Evolutionary conservation across 2,113 vertebrate genomes (phyloP), one percentile per base, ranked within the genome.

Genomic region (Balaeniceps rex): DNA sequence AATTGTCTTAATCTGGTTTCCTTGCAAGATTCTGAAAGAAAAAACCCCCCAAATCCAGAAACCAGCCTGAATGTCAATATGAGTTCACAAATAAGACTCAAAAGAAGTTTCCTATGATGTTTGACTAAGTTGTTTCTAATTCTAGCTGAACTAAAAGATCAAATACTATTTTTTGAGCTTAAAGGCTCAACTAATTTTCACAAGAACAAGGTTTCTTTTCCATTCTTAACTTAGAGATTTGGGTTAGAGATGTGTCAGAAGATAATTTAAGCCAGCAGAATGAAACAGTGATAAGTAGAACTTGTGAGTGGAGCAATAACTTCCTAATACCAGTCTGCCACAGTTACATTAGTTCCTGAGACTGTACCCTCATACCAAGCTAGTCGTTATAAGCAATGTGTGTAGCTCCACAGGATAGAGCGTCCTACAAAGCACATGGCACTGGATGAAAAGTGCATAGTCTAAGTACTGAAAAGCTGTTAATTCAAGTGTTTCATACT

Each of bases 1-100:
- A 92, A 99, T 81, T 81, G 98, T 98, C 63, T 98, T 99, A 94
- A 99, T 98, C 88, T 98, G 98, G 95, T 98, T 99, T 97, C 98
- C 98, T 97, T 99, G 98, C 83, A 99, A 97, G 91, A 98, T 97
- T 96, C 98, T 99, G 97, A 94, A 98, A 98, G 42, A 97, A 33
- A 97, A 90, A 95, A n/a, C n/a, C 61, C 91, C 87, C 60, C 60
- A 33, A 51, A 49, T 33, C 38, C 82, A 74, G 40, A 95, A 80
- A 91, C 12, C n/a, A 91, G 49, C 47, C 24, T 60, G 63, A 91
- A 64, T 64, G n/a, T 42, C 61, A 76, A 9, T 8, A 47, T 7
- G 23, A 90, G 28, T 26, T 85, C 55, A 92, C 38, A 86, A 84
- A 33, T 22, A 60, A 58, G 71, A 75, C 33, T 5, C 33, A 40